Conservation (phyloP, 23 tunicate genomes). For the Ascidia mentula region DNA sequence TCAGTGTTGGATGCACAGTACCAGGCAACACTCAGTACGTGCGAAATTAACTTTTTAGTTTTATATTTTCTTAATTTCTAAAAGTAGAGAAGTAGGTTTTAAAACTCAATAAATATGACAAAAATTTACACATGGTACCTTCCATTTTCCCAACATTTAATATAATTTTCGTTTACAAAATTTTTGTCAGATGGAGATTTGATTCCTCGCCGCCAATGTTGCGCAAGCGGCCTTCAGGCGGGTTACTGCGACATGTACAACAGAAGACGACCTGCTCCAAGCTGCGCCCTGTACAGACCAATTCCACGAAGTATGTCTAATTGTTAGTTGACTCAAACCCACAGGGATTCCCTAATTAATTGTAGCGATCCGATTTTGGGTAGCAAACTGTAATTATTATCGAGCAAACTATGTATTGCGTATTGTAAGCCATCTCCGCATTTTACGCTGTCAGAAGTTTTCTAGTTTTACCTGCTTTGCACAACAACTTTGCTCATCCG, state of each 20-base stretch:
- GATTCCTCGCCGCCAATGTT: conserved; percentile 39
- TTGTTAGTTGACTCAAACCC: background rate
- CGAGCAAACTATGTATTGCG: too few species aligned
- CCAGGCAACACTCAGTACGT: background rate
- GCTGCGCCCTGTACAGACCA: conserved; percentile 6
- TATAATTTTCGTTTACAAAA: too few species aligned
- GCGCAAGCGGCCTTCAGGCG: conserved; percentile 3
- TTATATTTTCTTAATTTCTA: too few species aligned
- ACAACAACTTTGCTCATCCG: too few species aligned
- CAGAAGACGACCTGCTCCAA: conserved; percentile 23
- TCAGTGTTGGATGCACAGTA: background rate
- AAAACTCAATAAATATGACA: background rate
- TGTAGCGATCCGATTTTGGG: too few species aligned
- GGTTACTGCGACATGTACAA: conserved; percentile 20
- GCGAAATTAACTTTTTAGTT: too few species aligned
- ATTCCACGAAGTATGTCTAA: background rate
- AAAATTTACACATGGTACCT: background rate
- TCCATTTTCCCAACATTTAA: too few species aligned
- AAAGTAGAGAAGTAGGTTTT: too few species aligned
- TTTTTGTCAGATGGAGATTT: conserved; percentile 33
- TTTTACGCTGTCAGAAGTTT: too few species aligned
- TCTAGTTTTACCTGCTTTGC: too few species aligned
- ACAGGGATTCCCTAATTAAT: background rate
- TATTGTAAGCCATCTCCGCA: too few species aligned
- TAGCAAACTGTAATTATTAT: too few species aligned